Evolutionary conservation across 2,113 vertebrate genomes (phyloP).

Genomic region (Cyprinodon variegatus): DNA sequence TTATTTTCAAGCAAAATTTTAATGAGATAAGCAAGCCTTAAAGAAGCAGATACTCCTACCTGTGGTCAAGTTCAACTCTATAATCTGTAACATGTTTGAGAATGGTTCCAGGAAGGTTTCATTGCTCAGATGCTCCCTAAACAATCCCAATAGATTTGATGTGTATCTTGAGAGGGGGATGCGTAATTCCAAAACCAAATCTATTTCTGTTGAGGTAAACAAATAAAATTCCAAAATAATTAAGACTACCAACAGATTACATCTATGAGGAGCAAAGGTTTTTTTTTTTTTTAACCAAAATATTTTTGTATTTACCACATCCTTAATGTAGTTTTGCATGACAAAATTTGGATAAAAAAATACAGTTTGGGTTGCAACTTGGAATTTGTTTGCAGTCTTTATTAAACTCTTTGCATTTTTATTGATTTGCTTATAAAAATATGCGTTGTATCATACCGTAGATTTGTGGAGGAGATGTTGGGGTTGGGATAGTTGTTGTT

Average conservation of each 20-base stretch:
- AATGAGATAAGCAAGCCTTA: background rate
- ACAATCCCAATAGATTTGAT: background rate
- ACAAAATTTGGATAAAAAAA: slow-evolving; percentile 2
- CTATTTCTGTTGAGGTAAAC: background rate
- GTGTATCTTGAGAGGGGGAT: background rate
- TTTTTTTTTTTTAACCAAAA: too few species aligned
- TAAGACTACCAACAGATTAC: background rate
- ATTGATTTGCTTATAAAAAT: too few species aligned
- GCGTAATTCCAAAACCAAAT: background rate
- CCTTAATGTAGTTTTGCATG: background rate
- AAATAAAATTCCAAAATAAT: background rate
- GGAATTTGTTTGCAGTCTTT: too few species aligned
- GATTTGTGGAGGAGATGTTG: too few species aligned
- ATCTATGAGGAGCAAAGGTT: too few species aligned
- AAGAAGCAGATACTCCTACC: background rate
- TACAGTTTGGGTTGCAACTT: too few species aligned
- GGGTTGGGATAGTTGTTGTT: too few species aligned
- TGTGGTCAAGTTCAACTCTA: background rate
- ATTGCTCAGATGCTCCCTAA: background rate
- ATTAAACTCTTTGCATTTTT: too few species aligned
- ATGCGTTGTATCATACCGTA: too few species aligned
- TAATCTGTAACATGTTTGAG: background rate
- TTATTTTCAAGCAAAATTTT: background rate
- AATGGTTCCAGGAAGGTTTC: background rate
- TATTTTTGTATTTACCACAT: too few species aligned